Percentiles rank a stretch among this genome's conserved stretches.
Evolutionary conservation across 92 coral and sea anemone genomes (phyloP).

Genomic region (Zoanthus solanderi): DNA sequence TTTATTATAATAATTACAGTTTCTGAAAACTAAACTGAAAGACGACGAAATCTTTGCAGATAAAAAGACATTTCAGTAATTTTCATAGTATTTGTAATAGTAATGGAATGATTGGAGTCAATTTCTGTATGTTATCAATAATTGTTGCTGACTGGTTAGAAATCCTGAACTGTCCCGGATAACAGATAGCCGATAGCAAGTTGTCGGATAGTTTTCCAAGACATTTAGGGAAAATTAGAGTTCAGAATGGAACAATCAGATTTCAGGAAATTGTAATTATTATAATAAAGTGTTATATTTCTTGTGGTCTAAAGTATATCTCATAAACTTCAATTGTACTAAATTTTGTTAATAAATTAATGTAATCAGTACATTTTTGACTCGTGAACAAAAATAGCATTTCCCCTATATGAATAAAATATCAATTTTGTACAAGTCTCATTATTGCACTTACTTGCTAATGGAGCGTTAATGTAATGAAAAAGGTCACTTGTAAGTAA

Average conservation of each 20-base stretch:
- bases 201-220: no score
- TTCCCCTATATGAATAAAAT: neutral
- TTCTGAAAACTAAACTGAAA: slow-evolving; percentile 12
- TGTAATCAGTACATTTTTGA: neutral
- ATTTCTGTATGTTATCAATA: neutral
- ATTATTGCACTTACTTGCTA: neutral
- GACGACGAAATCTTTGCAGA: slow-evolving; percentile 7
- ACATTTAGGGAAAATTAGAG: no score
- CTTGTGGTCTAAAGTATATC: neutral
- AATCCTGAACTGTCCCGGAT: no score
- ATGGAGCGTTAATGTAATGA: neutral
- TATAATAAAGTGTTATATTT: neutral
- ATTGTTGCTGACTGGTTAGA: no score
- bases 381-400: neutral
- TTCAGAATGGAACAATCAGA: no score
- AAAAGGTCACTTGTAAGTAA: neutral
- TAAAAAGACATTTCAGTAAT: slow-evolving; percentile 4
- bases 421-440: neutral
- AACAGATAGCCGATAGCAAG: no score
- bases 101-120: neutral
- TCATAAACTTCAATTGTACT: neutral
- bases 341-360: neutral
- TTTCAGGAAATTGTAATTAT: no score
- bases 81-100: no score
- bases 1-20: slow-evolving; percentile 3